phyloP scores from a whole-genome alignment of 2,888 invertebrate species.

The Gastracanthus pulcherrimus region DNA sequence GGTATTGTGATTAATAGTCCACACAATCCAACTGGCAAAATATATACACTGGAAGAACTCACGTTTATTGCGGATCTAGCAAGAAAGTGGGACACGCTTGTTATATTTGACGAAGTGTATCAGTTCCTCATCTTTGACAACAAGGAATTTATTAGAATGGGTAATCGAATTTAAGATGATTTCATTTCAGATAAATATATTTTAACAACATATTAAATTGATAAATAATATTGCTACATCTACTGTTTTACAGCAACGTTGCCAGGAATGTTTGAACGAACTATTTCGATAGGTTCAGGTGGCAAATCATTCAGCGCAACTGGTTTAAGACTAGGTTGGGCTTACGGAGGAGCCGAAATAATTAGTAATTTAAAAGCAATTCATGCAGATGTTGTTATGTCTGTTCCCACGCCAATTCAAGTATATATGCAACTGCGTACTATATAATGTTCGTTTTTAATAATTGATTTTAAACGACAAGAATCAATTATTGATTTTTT shows the following conservation, averaged over 20 bases:
- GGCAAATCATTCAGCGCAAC: conserved; percentile 99
- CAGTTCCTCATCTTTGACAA: conserved; percentile 94
- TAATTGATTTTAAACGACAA: not conserved
- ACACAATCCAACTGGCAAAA: conserved; percentile 97
- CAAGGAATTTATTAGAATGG: not conserved
- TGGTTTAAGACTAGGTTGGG: conserved; percentile 98
- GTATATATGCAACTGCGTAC: too few relatives aligned
- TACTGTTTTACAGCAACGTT: conserved; percentile 82
- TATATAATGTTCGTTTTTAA: not conserved
- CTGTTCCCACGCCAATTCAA: conserved; percentile 90
- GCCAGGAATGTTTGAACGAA: conserved; percentile 99
- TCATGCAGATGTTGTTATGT: conserved; percentile 96
- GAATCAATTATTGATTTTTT: not conserved
- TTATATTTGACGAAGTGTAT: conserved; percentile 97
- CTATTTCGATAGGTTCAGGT: conserved; percentile 97
- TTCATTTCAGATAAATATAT: not conserved
- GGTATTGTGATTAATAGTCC: conserved; percentile 97
- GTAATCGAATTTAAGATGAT: not conserved
- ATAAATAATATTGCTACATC: not conserved
- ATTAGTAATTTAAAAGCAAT: conserved; percentile 90
- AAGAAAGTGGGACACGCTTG: conserved; percentile 93
- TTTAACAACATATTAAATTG: too few relatives aligned
- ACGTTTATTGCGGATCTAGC: conserved; percentile 91
- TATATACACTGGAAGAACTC: conserved; percentile 85
- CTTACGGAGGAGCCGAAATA: conserved; percentile 91